Base-by-base conservation (phyloP, 2,113 vertebrate genomes). In the Herpetotheres cachinnans region DNA sequence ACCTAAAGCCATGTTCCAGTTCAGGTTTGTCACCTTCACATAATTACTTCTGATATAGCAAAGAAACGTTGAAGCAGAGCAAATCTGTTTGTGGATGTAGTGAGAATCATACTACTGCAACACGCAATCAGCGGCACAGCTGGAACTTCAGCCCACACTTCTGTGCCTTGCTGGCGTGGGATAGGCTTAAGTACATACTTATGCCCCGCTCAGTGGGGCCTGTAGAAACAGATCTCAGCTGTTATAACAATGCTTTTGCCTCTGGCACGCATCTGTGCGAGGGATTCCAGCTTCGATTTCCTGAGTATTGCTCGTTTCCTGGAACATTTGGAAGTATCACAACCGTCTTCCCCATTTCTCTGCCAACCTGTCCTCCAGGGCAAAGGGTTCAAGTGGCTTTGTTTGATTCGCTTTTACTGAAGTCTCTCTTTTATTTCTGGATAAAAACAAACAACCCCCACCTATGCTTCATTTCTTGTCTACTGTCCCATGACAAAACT, bases 211-310 rank as follows among this genome's bases (percentile, higher is more conserved):
- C 50, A 74, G 1, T 49, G 47, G 67, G 71, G 79, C 90, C 82
- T 81, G 74, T 36, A 81, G 82, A 62, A 96, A 88, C 80, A 94
- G 63, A 94, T 95, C 86, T 74, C 95, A 90, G 90, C 83, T 95
- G 80, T 89, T 89, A 34, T 2, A 92, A 90, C 79, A 97, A 95
- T 56, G 79, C 40, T 76, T 93, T 93, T 86, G 30, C 58, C 62
- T 76, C 62, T 91, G 93, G 82, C 93, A 83, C 0, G 0, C 24
- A 86, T 77, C 67, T 12, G 2, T 50, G 46, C 4, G 5, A 82
- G 78, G 36, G 36, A 91, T 73, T 94, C 54, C 54, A 88, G 36
- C 79, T 59, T 77, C 74, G 0, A 71, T 91, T 97, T 96, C 88
- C 90, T 70, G 49, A 93, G 58, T 47, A 42, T 55, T 79, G 49